Conservation (phyloP, 2,888 invertebrate species). For the Flexamia atlantica region DNA sequence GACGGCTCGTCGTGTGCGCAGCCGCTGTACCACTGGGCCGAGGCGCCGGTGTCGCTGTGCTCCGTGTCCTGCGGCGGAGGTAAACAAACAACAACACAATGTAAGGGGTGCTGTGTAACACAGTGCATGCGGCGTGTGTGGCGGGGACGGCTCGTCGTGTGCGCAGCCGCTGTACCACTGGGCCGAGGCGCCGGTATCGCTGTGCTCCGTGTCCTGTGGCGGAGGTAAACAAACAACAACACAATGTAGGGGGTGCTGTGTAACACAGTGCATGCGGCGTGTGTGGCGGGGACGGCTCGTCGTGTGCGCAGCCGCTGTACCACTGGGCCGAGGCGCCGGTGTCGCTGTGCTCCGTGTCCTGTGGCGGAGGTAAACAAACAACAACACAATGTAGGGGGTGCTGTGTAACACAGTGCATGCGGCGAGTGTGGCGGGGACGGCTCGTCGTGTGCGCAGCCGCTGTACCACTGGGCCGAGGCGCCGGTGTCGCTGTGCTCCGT, state of each 20-base stretch:
- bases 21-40: conserved; percentile 92
- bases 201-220: conserved; percentile 83
- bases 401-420: conserved; percentile 90
- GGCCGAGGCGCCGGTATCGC: conserved; percentile 89
- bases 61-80: conserved; percentile 97
- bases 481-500: conserved; percentile 92
- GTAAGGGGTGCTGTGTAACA: conserved; percentile 83
- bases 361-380: conserved; percentile 73
- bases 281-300: conserved; percentile 93
- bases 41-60: conserved; percentile 90
- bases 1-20: conserved; percentile 90
- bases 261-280: conserved; percentile 93
- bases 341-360: conserved; percentile 93
- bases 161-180: conserved; percentile 91
- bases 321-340: conserved; percentile 92
- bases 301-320: conserved; percentile 89
- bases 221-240: too few relatives aligned
- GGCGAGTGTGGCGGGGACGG: conserved; percentile 96
- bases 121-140: conserved; percentile 93
- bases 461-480: conserved; percentile 93
- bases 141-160: conserved; percentile 92
- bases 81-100: conserved; percentile 75
- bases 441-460: conserved; percentile 86
- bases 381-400: conserved; percentile 78
- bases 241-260: conserved; percentile 73